phyloP scores from a whole-genome alignment of 1,140 invertebrate genomes.

The Formica selysi region DNA sequence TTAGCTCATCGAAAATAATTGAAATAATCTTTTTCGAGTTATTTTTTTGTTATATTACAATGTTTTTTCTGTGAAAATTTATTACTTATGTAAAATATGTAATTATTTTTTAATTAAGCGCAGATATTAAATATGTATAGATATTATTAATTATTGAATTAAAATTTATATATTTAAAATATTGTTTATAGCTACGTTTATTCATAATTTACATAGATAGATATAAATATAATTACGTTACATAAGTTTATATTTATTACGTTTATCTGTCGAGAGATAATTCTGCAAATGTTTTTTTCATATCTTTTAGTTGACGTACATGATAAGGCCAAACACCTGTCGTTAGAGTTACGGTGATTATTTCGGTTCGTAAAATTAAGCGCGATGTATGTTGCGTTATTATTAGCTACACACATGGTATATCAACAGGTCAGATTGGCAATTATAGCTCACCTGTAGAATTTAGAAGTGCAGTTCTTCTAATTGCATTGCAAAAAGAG shows the following conservation, averaged over 20 bases:
- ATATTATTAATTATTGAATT: not conserved
- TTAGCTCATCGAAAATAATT: not conserved
- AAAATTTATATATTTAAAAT: not conserved
- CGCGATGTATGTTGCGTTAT: not conserved
- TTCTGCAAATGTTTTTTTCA: not conserved
- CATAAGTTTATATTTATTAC: not conserved
- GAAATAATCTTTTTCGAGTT: not conserved
- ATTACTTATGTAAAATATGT: not conserved
- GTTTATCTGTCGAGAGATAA: slow-evolving; percentile 6
- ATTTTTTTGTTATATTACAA: not conserved
- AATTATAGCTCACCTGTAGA: slow-evolving; percentile 24
- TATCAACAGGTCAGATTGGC: slow-evolving; percentile 16
- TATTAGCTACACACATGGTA: not conserved
- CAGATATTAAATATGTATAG: not conserved
- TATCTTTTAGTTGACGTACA: slow-evolving; percentile 17
- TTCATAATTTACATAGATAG: not conserved
- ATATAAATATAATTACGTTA: not conserved
- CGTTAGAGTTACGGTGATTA: not conserved
- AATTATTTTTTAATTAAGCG: not conserved
- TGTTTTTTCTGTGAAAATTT: not conserved
- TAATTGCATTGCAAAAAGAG: not conserved
- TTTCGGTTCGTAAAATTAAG: slow-evolving; percentile 27
- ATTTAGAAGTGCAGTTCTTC: not conserved
- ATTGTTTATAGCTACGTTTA: not conserved
- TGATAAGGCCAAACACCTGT: slow-evolving; percentile 12